Evolutionary conservation across 2,113 vertebrate species (phyloP), one percentile per base, ranked within the genome.

Genomic region (Chaetorhynchus papuensis): DNA sequence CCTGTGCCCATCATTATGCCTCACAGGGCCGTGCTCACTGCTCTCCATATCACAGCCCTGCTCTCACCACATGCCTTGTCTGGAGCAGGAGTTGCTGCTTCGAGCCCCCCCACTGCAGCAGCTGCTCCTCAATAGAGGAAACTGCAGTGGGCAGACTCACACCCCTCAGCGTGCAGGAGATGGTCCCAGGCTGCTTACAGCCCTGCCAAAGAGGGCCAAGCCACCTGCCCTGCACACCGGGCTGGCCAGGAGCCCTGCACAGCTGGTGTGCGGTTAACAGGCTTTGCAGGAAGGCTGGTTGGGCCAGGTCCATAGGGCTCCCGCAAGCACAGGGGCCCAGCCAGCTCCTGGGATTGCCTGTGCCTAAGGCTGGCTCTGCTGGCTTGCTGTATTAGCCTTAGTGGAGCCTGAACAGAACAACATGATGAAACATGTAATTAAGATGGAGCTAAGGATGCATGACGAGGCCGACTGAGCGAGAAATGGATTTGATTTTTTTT

Each of bases 391-490:
- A 75, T 92, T 83, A 95, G 96, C 88, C 76, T 94, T 96, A 66
- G 64, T 70, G 69, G 76, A 91, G 95, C 90, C 90, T 89, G 79
- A 96, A 96, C 76, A 86, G 93, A 93, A 56, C 70, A 96, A 95
- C 92, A 93, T 96, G 94, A 96, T 94, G 93, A 96, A 97, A 96
- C 93, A 90, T 95, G 92, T 97, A 96, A 96, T 97, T 97, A 96
- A 96, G 96, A 96, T 96, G 93, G 86, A 96, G 96, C 94, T 93
- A 96, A 97, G 96, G 93, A 96, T 95, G 94, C 96, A 96, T 96
- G 96, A 96, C 92, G 92, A 94, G 79, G 92, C 96, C 65, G 72
- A 96, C 96, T 96, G 94, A 95, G 96, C 83, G 45, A 97, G 88
- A 96, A 96, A 96, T 96, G 88, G 93, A 94, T 95, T 95, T 91